A percentile compares a stretch with the other conserved stretches of the same genome.
These are phyloP conservation scores for Latrodectus elegans DNA, from an alignment of 2,888 invertebrate genomes.

Conservation along the genomic window DNA sequence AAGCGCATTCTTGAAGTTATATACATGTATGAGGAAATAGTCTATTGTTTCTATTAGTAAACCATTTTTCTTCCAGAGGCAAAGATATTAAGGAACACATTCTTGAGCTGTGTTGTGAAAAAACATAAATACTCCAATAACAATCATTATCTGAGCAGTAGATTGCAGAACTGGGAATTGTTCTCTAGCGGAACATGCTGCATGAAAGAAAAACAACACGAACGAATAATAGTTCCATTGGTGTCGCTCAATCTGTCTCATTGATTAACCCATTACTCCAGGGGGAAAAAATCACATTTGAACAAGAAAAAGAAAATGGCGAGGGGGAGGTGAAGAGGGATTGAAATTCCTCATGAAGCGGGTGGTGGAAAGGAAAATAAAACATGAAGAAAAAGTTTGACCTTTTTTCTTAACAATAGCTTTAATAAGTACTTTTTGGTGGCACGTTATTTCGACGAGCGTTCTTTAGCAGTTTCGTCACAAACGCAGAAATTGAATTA, in stretches of 20 bases:
- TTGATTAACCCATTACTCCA: slow-evolving; percentile 60
- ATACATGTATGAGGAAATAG: no score
- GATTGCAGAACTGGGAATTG: not conserved
- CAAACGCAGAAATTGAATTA: slow-evolving; percentile 60
- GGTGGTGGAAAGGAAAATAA: not conserved
- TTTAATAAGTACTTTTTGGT: slow-evolving; percentile 29
- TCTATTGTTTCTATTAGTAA: no score
- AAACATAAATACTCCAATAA: not conserved
- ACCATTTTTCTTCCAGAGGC: no score
- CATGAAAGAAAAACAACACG: slow-evolving; percentile 15
- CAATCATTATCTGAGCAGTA: not conserved
- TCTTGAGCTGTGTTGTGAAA: not conserved
- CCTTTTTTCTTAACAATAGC: slow-evolving; percentile 45
- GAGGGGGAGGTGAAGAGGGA: slow-evolving; percentile 19
- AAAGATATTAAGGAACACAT: no score
- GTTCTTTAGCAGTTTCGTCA: slow-evolving; percentile 50
- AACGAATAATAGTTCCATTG: slow-evolving; percentile 20
- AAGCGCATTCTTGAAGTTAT: no score
- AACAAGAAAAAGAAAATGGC: slow-evolving; percentile 15
- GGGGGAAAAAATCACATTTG: slow-evolving; percentile 38
- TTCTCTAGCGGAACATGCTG: not conserved
- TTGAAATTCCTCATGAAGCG: slow-evolving; percentile 34
- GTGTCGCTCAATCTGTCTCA: slow-evolving; percentile 40
- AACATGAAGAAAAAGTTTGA: slow-evolving; percentile 1
- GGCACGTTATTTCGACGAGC: slow-evolving; percentile 20